phyloP scores from a whole-genome alignment of 2,888 invertebrate species.

The Drosophila differens region DNA sequence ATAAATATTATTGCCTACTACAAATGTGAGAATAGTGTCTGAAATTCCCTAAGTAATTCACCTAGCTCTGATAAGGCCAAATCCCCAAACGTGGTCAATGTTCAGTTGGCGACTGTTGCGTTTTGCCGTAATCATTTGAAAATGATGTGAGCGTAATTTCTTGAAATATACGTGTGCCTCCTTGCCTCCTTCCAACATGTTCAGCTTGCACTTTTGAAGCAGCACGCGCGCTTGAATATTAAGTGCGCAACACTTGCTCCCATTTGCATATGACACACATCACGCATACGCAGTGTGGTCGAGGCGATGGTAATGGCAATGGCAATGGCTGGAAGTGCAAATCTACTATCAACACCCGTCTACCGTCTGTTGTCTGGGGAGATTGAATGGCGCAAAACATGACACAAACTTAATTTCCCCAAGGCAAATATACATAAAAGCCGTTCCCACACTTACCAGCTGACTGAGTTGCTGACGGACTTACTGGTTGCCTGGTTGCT shows the following conservation, averaged over 20 bases:
- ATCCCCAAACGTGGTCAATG: background rate
- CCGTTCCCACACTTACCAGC: conserved; percentile 14
- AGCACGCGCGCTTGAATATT: conserved; percentile 1
- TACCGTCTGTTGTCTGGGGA: conserved; percentile 28
- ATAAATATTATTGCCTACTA: background rate
- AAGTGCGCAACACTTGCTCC: conserved; percentile 46
- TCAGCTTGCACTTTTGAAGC: conserved; percentile 14
- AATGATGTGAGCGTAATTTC: conserved; percentile 6
- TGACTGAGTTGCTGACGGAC: conserved; percentile 20
- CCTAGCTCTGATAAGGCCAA: too few relatives aligned
- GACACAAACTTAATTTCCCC: conserved; percentile 81
- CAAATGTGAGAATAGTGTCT: background rate
- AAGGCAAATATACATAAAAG: conserved; percentile 68
- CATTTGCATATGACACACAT: conserved; percentile 64
- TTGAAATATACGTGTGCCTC: background rate
- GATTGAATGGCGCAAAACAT: conserved; percentile 72
- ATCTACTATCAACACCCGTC: conserved; percentile 17
- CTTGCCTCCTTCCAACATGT: background rate
- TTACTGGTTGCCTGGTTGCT: background rate
- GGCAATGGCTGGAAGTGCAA: conserved; percentile 34
- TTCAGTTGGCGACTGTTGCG: background rate
- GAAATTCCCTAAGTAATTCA: background rate
- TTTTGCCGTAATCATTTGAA: background rate
- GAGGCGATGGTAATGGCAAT: conserved; percentile 9
- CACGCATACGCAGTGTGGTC: conserved; percentile 66